phyloP scores from a whole-genome alignment of 2,113 vertebrate genomes.

The Rattus rattus region DNA sequence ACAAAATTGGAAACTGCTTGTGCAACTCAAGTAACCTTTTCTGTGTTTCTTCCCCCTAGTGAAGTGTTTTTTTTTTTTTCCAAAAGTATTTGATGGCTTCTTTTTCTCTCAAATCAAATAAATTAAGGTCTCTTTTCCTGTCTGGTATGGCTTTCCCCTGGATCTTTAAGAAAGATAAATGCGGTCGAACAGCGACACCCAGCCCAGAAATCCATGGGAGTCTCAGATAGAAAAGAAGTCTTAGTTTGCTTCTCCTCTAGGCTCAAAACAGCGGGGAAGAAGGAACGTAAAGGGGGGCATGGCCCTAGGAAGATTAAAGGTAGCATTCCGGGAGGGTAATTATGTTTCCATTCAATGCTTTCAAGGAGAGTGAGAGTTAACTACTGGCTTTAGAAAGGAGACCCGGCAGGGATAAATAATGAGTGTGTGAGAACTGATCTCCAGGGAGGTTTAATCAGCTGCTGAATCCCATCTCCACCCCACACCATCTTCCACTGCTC shows the following conservation, averaged over 20 bases:
- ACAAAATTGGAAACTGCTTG: neutral
- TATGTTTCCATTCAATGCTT: neutral
- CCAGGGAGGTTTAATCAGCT: neutral
- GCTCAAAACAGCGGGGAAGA: neutral
- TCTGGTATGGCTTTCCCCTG: slow-evolving; percentile 46
- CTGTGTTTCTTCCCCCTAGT: neutral
- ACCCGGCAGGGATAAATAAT: neutral
- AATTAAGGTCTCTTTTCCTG: slow-evolving; percentile 48
- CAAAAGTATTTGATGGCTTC: slow-evolving; percentile 23
- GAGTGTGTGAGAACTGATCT: neutral
- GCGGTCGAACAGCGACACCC: slow-evolving; percentile 78
- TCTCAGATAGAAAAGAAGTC: neutral
- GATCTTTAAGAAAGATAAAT: slow-evolving; percentile 65
- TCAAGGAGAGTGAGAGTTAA: neutral
- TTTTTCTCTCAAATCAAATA: slow-evolving; percentile 50
- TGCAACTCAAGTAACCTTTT: neutral
- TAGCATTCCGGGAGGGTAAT: slow-evolving; percentile 12
- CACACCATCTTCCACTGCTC: neutral
- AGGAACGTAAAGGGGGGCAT: neutral
- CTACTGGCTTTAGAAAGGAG: neutral
- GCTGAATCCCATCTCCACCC: neutral
- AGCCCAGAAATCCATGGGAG: slow-evolving; percentile 53
- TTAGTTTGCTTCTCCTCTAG: neutral
- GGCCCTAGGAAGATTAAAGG: slow-evolving; percentile 9
- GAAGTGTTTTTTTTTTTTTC: neutral